phyloP scores from a whole-genome alignment of 2,113 vertebrate species.

The Pica pica region DNA sequence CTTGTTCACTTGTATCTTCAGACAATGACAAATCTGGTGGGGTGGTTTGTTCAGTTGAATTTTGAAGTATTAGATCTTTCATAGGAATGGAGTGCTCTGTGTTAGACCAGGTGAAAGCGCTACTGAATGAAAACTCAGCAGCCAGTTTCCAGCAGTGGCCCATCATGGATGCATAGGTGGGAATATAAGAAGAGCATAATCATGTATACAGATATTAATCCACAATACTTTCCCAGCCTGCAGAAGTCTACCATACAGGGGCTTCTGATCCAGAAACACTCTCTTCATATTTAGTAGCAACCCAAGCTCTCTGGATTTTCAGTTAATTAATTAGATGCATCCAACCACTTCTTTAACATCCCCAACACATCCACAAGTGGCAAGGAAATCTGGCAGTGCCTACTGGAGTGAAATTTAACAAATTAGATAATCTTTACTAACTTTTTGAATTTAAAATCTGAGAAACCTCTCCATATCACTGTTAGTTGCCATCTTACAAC shows the following conservation, averaged over 20 bases:
- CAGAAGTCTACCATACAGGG: background rate
- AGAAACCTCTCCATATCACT: background rate
- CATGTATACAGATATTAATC: background rate
- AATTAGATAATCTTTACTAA: background rate
- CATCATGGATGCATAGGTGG: accelerated
- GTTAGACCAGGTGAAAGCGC: background rate
- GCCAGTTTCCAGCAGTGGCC: background rate
- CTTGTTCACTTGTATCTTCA: background rate
- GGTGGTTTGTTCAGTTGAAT: background rate
- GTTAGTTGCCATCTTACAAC: background rate
- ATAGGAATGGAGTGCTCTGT: accelerated
- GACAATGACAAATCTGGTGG: background rate
- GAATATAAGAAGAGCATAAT: background rate
- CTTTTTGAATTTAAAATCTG: background rate
- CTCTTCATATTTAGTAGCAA: background rate
- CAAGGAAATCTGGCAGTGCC: background rate
- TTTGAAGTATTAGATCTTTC: background rate
- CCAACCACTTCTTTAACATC: background rate
- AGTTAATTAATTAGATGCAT: background rate
- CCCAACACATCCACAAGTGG: background rate
- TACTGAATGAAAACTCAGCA: background rate
- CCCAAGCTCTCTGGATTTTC: background rate
- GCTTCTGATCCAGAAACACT: background rate
- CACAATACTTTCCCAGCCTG: background rate
- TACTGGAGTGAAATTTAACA: background rate